A percentile compares a stretch with the other conserved stretches of the same genome.
phyloP scores from a whole-genome alignment of 2,113 vertebrate genomes.

The Rhinoderma darwinii region DNA sequence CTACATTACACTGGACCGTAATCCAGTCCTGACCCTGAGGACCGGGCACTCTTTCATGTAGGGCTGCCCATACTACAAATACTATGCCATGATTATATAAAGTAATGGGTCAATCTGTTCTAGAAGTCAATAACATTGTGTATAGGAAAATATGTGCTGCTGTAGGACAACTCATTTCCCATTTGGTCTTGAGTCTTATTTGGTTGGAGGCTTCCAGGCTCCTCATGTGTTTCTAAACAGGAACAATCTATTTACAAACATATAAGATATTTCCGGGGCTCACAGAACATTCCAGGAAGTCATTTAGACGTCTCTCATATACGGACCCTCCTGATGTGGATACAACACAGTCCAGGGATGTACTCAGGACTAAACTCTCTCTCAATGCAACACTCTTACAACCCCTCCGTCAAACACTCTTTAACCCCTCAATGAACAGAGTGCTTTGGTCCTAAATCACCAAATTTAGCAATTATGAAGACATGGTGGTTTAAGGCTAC shows the following conservation, averaged over 20 bases:
- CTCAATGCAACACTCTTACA: too few relatives aligned
- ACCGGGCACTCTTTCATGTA: too few relatives aligned
- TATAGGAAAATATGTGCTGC: background rate
- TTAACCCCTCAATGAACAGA: too few relatives aligned
- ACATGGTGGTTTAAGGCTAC: too few relatives aligned
- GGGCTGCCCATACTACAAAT: too few relatives aligned
- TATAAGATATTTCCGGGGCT: background rate
- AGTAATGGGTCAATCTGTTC: too few relatives aligned
- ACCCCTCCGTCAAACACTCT: too few relatives aligned
- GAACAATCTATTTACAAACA: background rate
- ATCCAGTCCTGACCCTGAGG: too few relatives aligned
- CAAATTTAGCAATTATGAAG: too few relatives aligned
- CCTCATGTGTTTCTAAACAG: slow-evolving; percentile 1
- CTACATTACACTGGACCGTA: too few relatives aligned
- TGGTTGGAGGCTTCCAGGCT: background rate
- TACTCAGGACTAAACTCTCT: background rate
- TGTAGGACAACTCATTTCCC: background rate
- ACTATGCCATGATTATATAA: too few relatives aligned
- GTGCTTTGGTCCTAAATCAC: too few relatives aligned
- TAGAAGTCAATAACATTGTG: background rate
- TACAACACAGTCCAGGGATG: background rate
- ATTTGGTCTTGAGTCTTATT: slow-evolving; percentile 8
- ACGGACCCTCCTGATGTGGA: slow-evolving; percentile 3
- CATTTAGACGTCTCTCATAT: slow-evolving; percentile 4
- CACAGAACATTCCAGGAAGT: slow-evolving; percentile 16